Conservation (phyloP, 2,888 invertebrate species). For the Calliopum simillimum region DNA sequence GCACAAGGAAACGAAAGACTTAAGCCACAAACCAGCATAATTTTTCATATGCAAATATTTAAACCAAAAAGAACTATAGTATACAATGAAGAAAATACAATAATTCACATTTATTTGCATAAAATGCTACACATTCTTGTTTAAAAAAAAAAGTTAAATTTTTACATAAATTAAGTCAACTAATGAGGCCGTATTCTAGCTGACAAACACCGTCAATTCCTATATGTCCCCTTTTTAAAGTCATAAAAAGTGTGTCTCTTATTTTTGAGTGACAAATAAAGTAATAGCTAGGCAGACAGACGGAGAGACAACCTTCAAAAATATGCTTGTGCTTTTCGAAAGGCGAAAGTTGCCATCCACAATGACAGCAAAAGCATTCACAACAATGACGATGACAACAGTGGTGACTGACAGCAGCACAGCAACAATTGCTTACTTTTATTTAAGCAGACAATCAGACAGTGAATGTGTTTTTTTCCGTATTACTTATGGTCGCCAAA, state of each 20-base stretch:
- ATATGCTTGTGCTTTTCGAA: background rate
- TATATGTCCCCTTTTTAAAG: background rate
- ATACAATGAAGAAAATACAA: too few species aligned
- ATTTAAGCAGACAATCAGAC: background rate
- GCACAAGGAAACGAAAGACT: slow-evolving; percentile 20
- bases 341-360: slow-evolving; percentile 1
- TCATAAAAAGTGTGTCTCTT: background rate
- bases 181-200: background rate
- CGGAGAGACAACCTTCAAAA: background rate
- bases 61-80: background rate
- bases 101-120: too few species aligned
- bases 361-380: background rate
- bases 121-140: too few species aligned
- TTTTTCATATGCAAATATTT: background rate
- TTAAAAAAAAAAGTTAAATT: background rate
- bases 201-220: background rate
- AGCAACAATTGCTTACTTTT: background rate
- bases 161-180: background rate
- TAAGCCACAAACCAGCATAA: slow-evolving; percentile 8
- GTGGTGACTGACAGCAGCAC: background rate
- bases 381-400: background rate
- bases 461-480: background rate
- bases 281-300: too few species aligned
- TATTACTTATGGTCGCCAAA: too few species aligned
- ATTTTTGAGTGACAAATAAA: background rate